Evolutionary conservation across 2,113 vertebrate species (phyloP).

Genomic region (Siphamia tubifer): DNA sequence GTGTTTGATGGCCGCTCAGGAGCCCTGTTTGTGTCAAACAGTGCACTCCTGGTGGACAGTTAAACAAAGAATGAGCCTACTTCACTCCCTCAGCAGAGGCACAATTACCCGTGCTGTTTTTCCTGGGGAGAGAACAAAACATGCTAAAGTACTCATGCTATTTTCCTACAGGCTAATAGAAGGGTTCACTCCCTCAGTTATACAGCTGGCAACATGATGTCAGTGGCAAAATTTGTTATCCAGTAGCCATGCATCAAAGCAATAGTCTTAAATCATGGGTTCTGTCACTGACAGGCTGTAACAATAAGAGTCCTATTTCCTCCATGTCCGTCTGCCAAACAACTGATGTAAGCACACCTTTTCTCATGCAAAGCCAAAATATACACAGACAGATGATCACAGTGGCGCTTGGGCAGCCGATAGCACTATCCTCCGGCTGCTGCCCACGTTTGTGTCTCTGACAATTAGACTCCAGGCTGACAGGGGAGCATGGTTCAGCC

Average conservation of each 20-base stretch:
- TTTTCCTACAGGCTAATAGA: conserved; percentile 65
- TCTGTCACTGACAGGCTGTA: conserved; percentile 56
- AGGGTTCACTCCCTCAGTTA: conserved; percentile 49
- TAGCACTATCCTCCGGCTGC: conserved; percentile 53
- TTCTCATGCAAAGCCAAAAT: conserved; percentile 50
- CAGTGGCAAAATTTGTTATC: conserved; percentile 52
- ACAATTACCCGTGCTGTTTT: conserved; percentile 75
- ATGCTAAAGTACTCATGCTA: conserved; percentile 14
- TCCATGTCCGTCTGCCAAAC: conserved; percentile 49
- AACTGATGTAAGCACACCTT: conserved; percentile 59
- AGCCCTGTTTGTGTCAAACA: conserved; percentile 69
- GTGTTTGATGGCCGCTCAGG: conserved; percentile 70
- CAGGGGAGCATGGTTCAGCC: conserved; percentile 65
- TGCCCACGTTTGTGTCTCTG: conserved; percentile 68
- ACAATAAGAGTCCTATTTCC: conserved; percentile 53
- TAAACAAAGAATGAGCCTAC: conserved; percentile 73
- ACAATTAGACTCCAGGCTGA: conserved; percentile 77
- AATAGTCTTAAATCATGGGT: conserved; percentile 50
- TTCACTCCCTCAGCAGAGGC: conserved; percentile 66
- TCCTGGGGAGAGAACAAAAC: conserved; percentile 70
- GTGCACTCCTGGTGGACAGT: conserved; percentile 76
- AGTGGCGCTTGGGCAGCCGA: conserved; percentile 61
- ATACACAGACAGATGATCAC: conserved; percentile 69
- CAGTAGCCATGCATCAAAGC: conserved; percentile 65
- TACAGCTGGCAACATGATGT: conserved; percentile 46